phyloP scores from a whole-genome alignment of 2,797 vertebrate genomes.

The Peromyscus eremicus region DNA sequence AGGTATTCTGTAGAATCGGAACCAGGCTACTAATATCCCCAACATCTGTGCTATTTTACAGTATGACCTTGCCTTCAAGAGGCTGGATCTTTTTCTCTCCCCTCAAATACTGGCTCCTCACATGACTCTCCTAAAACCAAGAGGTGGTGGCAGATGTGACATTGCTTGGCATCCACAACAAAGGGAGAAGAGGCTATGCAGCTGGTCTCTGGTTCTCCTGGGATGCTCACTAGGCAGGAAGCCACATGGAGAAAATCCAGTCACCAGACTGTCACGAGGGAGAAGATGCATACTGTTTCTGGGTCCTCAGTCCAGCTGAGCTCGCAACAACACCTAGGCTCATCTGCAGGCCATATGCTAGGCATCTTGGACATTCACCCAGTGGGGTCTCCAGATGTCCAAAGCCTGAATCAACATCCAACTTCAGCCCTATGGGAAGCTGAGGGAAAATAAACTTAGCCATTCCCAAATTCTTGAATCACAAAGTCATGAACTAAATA shows the following conservation, averaged over 20 bases:
- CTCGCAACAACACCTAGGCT: neutral
- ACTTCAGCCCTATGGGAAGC: neutral
- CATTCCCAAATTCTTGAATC: neutral
- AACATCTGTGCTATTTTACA: neutral
- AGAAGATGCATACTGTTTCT: neutral
- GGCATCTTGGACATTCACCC: neutral
- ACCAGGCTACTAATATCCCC: neutral
- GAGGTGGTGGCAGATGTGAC: neutral
- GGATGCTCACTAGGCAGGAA: neutral
- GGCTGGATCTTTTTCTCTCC: neutral
- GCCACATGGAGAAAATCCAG: neutral
- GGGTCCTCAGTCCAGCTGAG: neutral
- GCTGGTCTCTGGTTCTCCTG: neutral
- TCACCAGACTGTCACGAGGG: neutral
- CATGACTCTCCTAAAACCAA: neutral
- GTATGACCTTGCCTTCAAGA: neutral
- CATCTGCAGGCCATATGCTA: neutral
- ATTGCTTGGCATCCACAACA: neutral
- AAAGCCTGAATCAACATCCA: neutral
- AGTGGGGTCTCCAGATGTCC: neutral
- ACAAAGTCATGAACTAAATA: conserved; percentile 25
- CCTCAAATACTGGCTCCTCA: neutral
- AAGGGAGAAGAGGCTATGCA: neutral
- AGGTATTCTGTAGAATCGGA: neutral
- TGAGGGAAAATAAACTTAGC: neutral